Base-by-base conservation (phyloP, 2,797 vertebrate genomes). In the Poeciliopsis infans region DNA sequence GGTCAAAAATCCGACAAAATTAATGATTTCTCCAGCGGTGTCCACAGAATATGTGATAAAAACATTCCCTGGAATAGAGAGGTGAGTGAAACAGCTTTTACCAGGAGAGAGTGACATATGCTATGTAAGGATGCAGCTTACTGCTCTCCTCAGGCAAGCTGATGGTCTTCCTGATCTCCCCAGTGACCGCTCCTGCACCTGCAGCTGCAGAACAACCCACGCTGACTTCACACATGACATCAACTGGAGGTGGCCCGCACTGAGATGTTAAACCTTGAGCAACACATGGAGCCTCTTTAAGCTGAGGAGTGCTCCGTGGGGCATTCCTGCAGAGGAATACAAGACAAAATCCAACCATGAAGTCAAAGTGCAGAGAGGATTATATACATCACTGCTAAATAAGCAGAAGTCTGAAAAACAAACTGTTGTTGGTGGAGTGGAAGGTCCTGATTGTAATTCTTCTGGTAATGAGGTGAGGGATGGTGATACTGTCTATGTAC, bases 11-110 rank as follows among this genome's bases (percentile, higher is more conserved):
- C 95, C 96, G 82, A 96, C 96, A 51, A 99, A 97, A 68, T 93
- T 91, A 80, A 97, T 80, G 69, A 99, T 97, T 61, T 98, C 96
- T 68, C 89, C 76, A 0, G 97, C 97, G 0, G 95, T 93, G 82
- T 99, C 98, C 93, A 97, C 88, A 0, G 98, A 99, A 88, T 99
- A 99, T 25, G 98, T 99, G 94, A 99, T 97, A 83, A 99, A 99
- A 83, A 99, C 95, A 66, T 97, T 97, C 55, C 97, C 98, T 99
- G 90, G 74, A 64, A 88, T 82, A 0, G 23, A 69, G 70, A 25
- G 16, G 3, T n/a, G 13, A 49, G 33, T 75, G 15, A 72, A 77
- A 64, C 8, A 78, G 31, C 46, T 3, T 39, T 3, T 55, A 68
- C 10, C 12, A 15, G 45, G 39, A 13, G 33, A 43, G 20, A 3